Evolutionary conservation across 30 jellyfish, hydroid and myxozoan species (phyloP).

Genomic region (Aurelia aurita): DNA sequence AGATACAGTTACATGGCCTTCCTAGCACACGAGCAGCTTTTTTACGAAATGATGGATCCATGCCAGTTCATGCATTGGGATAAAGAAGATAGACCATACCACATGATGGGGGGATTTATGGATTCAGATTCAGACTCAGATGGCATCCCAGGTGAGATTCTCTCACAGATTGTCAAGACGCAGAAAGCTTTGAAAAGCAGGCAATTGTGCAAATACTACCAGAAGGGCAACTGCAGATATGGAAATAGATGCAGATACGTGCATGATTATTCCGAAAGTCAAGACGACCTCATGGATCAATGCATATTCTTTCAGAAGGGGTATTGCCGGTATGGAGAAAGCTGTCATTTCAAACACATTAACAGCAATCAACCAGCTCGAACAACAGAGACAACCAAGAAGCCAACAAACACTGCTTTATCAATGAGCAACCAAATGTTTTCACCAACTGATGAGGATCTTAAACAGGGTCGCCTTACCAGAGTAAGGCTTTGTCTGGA

Average conservation of each 20-base stretch:
- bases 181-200: background rate
- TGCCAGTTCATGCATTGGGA: slow-evolving; percentile 62
- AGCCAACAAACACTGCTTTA: background rate
- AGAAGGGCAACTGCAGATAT: slow-evolving; percentile 57
- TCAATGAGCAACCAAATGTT: slow-evolving; percentile 4
- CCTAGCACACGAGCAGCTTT: slow-evolving; percentile 20
- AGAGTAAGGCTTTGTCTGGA: slow-evolving; percentile 52
- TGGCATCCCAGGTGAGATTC: slow-evolving; percentile 59
- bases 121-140: slow-evolving; percentile 52
- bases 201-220: slow-evolving; percentile 50
- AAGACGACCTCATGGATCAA: background rate
- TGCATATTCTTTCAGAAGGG: slow-evolving; percentile 61
- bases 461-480: slow-evolving; percentile 58
- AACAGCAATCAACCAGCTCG: background rate
- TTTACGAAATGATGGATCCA: slow-evolving; percentile 39
- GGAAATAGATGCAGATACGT: slow-evolving; percentile 47
- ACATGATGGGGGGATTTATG: slow-evolving; percentile 4
- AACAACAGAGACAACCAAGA: background rate
- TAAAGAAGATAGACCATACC: slow-evolving; percentile 52
- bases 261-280: slow-evolving; percentile 10
- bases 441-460: slow-evolving; percentile 63
- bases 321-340: slow-evolving; percentile 61
- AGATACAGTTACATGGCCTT: slow-evolving; percentile 29
- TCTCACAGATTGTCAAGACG: slow-evolving; percentile 22
- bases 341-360: slow-evolving; percentile 52